phyloP scores from a whole-genome alignment of 2,888 invertebrate genomes.

The Calameuta idolon region DNA sequence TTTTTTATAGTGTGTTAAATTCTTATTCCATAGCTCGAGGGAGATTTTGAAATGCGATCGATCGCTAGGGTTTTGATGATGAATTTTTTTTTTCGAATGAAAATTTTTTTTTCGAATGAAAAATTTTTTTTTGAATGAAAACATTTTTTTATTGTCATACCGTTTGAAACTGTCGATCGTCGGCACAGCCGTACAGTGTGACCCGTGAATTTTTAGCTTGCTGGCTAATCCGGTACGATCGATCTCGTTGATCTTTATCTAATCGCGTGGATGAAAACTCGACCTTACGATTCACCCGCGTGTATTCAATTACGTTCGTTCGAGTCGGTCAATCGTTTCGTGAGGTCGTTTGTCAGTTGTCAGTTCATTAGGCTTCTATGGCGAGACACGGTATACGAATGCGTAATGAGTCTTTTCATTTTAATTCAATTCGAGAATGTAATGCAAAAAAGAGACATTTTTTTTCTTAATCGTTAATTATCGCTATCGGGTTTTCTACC shows the following conservation, averaged over 20 bases:
- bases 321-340: background rate
- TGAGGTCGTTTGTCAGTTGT: background rate
- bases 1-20: background rate
- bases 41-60: background rate
- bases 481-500: background rate
- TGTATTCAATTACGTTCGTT: background rate
- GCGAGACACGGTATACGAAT: background rate
- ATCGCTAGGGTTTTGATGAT: background rate
- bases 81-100: background rate
- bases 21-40: background rate
- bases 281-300: background rate
- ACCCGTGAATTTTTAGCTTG: background rate
- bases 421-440: background rate
- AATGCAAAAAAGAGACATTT: background rate
- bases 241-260: background rate
- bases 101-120: no score
- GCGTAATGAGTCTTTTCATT: background rate
- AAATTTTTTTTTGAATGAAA: no score
- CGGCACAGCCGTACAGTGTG: no score
- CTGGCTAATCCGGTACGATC: background rate
- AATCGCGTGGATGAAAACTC: background rate
- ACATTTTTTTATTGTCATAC: background rate
- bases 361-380: background rate
- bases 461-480: background rate
- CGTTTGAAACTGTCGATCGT: background rate